A percentile compares a stretch with the other conserved stretches of the same genome.
These are phyloP conservation scores for Polydrusus cervinus DNA, from an alignment of 2,888 invertebrate species.

Conservation along the genomic window DNA sequence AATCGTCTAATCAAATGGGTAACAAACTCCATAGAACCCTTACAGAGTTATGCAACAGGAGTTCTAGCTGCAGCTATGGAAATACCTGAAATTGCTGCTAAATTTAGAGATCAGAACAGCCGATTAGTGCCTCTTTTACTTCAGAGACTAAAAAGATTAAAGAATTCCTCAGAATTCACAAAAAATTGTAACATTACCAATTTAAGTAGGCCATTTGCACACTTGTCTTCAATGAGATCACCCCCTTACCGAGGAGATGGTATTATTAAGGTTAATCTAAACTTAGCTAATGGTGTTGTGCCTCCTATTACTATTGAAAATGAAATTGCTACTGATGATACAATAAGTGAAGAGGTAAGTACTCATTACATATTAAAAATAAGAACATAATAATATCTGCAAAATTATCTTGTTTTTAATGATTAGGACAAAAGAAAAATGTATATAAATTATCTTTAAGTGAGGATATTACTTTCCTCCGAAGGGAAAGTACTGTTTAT, in stretches of 20 bases:
- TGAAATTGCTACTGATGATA: slow-evolving; percentile 5
- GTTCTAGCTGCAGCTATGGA: slow-evolving; percentile 97
- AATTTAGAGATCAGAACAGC: slow-evolving; percentile 88
- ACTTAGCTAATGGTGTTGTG: slow-evolving; percentile 33
- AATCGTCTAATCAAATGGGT: slow-evolving; percentile 93
- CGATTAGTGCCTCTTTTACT: slow-evolving; percentile 92
- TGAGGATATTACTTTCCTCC: not conserved
- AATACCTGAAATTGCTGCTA: slow-evolving; percentile 94
- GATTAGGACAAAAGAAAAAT: too few relatives aligned
- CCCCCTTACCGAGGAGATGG: slow-evolving; percentile 62
- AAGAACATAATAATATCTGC: too few relatives aligned
- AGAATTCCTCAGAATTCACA: slow-evolving; percentile 65
- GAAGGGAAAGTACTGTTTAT: too few relatives aligned
- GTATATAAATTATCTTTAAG: too few relatives aligned
- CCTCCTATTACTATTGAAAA: slow-evolving; percentile 8
- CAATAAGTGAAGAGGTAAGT: slow-evolving; percentile 24
- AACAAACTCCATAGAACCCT: slow-evolving; percentile 88
- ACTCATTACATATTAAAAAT: not conserved
- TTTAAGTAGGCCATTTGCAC: slow-evolving; percentile 75
- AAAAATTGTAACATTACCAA: slow-evolving; percentile 50
- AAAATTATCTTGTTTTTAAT: too few relatives aligned
- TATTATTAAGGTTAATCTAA: slow-evolving; percentile 53
- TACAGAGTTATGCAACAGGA: slow-evolving; percentile 95
- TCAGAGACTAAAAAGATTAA: slow-evolving; percentile 83
- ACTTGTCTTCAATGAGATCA: slow-evolving; percentile 69